A percentile compares a stretch with the other conserved stretches of the same genome.
phyloP scores from a whole-genome alignment of 1,140 invertebrate species.

The Carposina sasakii region DNA sequence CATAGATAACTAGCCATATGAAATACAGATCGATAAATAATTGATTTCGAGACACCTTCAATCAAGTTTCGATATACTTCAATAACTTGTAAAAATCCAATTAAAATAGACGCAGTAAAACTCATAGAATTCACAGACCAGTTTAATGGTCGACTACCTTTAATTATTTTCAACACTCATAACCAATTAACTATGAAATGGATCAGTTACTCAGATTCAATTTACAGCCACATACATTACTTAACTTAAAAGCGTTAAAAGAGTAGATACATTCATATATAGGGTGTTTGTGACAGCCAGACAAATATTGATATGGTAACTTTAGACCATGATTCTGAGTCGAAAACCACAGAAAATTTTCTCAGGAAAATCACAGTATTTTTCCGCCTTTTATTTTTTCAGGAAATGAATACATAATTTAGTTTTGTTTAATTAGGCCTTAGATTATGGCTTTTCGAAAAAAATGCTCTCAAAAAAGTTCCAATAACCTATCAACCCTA shows the following conservation, averaged over 20 bases:
- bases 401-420: too few species aligned
- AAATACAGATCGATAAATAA: too few species aligned
- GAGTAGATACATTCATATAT: too few species aligned
- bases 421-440: too few species aligned
- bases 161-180: background rate
- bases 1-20: background rate
- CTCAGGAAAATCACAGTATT: too few species aligned
- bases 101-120: slow-evolving; percentile 18
- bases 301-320: background rate
- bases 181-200: background rate
- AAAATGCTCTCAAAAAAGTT: too few species aligned
- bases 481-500: too few species aligned
- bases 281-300: background rate
- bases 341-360: too few species aligned
- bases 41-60: too few species aligned
- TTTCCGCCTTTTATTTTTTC: too few species aligned
- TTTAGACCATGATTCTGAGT: background rate
- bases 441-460: too few species aligned
- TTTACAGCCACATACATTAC: background rate
- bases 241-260: too few species aligned
- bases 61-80: background rate
- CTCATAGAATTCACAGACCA: slow-evolving; percentile 12
- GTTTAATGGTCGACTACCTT: slow-evolving; percentile 2
- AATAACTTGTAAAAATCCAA: slow-evolving; percentile 16
- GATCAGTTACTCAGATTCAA: background rate